Percentiles rank a stretch among this genome's conserved stretches.
phyloP scores from a whole-genome alignment of 2,797 vertebrate genomes.

The Antrozous pallidus region DNA sequence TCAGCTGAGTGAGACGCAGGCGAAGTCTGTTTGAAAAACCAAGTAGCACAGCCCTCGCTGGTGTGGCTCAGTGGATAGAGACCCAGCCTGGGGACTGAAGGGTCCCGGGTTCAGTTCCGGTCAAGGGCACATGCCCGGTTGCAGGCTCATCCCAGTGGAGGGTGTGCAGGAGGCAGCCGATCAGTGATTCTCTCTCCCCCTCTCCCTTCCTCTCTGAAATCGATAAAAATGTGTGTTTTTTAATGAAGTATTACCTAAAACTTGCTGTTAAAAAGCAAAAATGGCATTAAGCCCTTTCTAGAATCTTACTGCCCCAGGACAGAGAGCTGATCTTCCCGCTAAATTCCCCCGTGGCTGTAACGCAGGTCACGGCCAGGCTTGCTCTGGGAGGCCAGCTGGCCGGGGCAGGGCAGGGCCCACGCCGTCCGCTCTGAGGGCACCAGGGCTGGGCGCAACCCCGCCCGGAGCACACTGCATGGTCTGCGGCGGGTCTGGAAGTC shows the following conservation, averaged over 20 bases:
- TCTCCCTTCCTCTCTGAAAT: background rate
- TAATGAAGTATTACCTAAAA: background rate
- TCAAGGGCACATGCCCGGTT: background rate
- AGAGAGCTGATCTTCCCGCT: too few species aligned
- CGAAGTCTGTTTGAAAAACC: background rate
- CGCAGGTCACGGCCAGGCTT: background rate
- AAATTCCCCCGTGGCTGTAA: too few species aligned
- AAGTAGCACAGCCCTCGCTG: too few species aligned
- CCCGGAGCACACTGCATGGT: accelerated
- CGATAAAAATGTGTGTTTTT: background rate
- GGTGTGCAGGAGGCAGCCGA: background rate
- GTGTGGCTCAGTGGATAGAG: too few species aligned
- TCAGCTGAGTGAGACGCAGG: background rate
- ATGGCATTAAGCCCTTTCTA: accelerated
- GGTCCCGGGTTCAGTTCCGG: too few species aligned
- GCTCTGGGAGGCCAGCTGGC: background rate
- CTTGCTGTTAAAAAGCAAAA: background rate
- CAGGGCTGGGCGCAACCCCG: accelerated
- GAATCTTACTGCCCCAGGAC: background rate
- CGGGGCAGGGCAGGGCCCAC: background rate
- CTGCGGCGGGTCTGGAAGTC: accelerated
- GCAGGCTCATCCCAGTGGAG: background rate
- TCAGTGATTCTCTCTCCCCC: background rate
- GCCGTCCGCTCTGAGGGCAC: accelerated
- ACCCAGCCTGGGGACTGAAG: too few species aligned